phyloP scores from a whole-genome alignment of 2,797 vertebrate genomes.

The Otus scops region DNA sequence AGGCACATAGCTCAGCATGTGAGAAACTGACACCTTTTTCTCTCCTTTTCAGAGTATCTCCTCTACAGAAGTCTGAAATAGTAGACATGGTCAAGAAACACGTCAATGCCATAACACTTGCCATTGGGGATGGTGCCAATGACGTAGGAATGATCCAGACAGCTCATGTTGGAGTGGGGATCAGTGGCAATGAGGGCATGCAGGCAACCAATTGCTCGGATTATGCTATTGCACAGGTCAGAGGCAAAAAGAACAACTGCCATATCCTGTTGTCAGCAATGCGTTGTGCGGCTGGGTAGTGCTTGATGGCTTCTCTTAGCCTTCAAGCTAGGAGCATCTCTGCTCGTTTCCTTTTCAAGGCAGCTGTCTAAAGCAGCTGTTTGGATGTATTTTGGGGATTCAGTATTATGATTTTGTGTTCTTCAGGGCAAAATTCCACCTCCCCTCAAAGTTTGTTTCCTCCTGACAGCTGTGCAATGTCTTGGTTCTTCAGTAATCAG shows the following conservation, averaged over 20 bases:
- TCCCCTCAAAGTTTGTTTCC: neutral
- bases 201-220: slow-evolving; percentile 98
- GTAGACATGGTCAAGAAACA: slow-evolving; percentile 99
- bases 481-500: neutral
- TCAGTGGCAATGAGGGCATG: slow-evolving; percentile 98
- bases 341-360: neutral
- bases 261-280: neutral
- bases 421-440: neutral
- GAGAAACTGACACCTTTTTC: slow-evolving; percentile 67
- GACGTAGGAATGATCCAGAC: slow-evolving; percentile 99
- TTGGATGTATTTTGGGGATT: neutral
- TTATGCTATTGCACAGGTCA: slow-evolving; percentile 97
- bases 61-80: slow-evolving; percentile 97
- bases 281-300: neutral
- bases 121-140: slow-evolving; percentile 97
- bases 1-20: neutral
- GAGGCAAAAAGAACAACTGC: neutral
- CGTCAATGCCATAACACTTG: slow-evolving; percentile 96
- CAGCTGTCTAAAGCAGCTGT: neutral
- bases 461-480: neutral
- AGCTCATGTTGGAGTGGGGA: slow-evolving; percentile 95
- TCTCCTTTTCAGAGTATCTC: slow-evolving; percentile 88
- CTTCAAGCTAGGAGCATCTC: neutral
- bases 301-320: neutral
- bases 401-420: neutral